Conservation (phyloP, 1,140 invertebrate genomes). For the Cherax destructor region DNA sequence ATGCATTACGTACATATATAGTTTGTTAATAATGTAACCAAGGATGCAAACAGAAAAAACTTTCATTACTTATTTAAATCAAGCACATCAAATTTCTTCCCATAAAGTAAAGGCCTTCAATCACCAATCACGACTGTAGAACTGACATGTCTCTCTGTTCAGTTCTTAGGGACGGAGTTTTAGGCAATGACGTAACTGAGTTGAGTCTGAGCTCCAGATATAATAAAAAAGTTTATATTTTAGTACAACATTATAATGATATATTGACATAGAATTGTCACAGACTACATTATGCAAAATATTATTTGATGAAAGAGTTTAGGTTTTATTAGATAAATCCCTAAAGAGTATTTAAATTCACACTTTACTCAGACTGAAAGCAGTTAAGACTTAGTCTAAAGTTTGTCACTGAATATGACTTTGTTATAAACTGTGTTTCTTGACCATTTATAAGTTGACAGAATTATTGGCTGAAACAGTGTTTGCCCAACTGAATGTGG, state of each 20-base stretch:
- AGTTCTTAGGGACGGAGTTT: conserved; percentile 39
- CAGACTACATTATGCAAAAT: conserved; percentile 45
- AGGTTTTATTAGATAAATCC: conserved; percentile 39
- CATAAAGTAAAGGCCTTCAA: conserved; percentile 44
- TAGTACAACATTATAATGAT: conserved; percentile 41
- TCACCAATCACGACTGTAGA: conserved; percentile 58
- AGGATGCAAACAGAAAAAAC: conserved; percentile 62
- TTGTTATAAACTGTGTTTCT: conserved; percentile 67
- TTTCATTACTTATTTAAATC: conserved; percentile 23
- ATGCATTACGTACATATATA: conserved; percentile 48
- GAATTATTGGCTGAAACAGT: conserved; percentile 66
- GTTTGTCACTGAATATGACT: conserved; percentile 60
- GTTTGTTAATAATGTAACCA: conserved; percentile 32
- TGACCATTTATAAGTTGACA: conserved; percentile 66
- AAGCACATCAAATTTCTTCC: conserved; percentile 51
- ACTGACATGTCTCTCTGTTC: conserved; percentile 30
- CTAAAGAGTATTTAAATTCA: conserved; percentile 44
- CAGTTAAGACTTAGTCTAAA: conserved; percentile 61
- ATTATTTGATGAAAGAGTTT: conserved; percentile 43
- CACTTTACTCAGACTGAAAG: conserved; percentile 54
- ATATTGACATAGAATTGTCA: conserved; percentile 8
- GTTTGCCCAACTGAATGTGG: conserved; percentile 67
- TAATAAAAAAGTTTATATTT: conserved; percentile 54
- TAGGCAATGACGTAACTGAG: conserved; percentile 47
- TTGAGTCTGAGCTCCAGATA: conserved; percentile 54